Percentiles rank a stretch among this genome's conserved stretches.
Evolutionary conservation across 2,888 invertebrate genomes (phyloP).

Genomic region (Dilophus febrilis): DNA sequence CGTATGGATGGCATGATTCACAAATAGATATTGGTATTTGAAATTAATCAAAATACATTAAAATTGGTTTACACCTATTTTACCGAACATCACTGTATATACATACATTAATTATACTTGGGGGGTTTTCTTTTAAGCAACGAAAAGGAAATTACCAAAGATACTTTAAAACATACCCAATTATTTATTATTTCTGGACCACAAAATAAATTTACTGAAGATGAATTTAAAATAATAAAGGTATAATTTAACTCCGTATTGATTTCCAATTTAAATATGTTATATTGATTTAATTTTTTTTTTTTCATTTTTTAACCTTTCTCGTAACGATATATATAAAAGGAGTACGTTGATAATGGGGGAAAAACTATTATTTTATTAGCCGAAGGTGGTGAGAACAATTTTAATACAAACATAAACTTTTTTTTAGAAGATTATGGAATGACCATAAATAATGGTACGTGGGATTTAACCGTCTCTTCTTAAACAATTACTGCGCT

Average conservation of each 20-base stretch:
- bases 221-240: constrained; percentile 66
- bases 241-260: constrained; percentile 7
- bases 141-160: constrained; percentile 60
- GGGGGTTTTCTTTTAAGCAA: constrained; percentile 46
- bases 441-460: constrained; percentile 86
- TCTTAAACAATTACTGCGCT: too few relatives aligned
- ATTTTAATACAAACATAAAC: constrained; percentile 84
- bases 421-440: constrained; percentile 93
- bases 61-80: too few relatives aligned
- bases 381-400: constrained; percentile 81
- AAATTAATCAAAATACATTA: too few relatives aligned
- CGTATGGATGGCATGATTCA: too few relatives aligned
- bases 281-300: neutral
- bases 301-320: too few relatives aligned
- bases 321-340: constrained; percentile 11
- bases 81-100: too few relatives aligned
- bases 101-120: too few relatives aligned
- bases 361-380: constrained; percentile 75
- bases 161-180: constrained; percentile 49
- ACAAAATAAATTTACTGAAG: constrained; percentile 74
- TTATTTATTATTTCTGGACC: constrained; percentile 77
- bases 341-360: constrained; percentile 63
- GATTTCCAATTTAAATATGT: neutral
- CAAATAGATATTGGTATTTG: too few relatives aligned
- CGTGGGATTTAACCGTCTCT: too few relatives aligned